These are phyloP conservation scores for Tribolium freemani DNA, from an alignment of 2,888 invertebrate genomes.

Conservation along the genomic window DNA sequence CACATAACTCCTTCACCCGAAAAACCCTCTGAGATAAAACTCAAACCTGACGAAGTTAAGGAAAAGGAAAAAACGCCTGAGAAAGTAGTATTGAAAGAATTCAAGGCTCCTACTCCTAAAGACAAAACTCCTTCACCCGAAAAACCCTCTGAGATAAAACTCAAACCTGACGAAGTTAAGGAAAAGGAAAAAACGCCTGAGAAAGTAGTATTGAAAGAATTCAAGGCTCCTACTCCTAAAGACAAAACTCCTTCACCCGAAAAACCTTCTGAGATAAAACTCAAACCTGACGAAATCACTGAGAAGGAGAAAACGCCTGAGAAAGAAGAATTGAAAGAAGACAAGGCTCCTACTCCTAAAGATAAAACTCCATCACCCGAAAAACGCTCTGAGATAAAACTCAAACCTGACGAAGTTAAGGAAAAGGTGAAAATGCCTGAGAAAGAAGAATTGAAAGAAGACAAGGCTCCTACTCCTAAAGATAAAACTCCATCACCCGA, in stretches of 20 bases:
- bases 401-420: not conserved
- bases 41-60: not conserved
- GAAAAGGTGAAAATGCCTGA: not conserved
- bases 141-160: not conserved
- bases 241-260: not conserved
- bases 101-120: not conserved
- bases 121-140: constrained; percentile 1
- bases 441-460: constrained; percentile 5
- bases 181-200: not conserved
- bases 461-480: not conserved
- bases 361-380: constrained; percentile 11
- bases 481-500: not conserved
- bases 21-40: not conserved
- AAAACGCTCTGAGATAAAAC: not conserved
- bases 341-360: constrained; percentile 5
- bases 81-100: not conserved
- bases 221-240: constrained; percentile 15
- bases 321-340: constrained; percentile 18
- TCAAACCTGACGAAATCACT: not conserved
- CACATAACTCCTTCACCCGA: not conserved
- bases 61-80: not conserved
- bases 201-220: constrained; percentile 4
- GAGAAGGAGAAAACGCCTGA: constrained; percentile 17
- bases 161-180: not conserved
- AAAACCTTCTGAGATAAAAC: not conserved